phyloP scores from a whole-genome alignment of 1,140 invertebrate genomes.

The Heliconius hewitsoni region DNA sequence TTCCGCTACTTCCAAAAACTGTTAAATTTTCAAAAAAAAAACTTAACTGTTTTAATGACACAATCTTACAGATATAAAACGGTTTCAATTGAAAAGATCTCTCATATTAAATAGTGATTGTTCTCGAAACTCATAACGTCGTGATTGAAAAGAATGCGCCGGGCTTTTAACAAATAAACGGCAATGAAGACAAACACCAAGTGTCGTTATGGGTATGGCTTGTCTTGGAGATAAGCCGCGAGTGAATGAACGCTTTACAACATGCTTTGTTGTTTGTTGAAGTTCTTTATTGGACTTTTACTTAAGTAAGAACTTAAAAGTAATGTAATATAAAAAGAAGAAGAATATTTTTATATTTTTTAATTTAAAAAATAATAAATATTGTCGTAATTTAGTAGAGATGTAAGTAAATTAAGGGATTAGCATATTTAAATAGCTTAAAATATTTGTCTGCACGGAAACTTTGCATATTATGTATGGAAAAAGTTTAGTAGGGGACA shows the following conservation, averaged over 20 bases:
- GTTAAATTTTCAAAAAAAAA: no score
- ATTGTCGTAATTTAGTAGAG: no score
- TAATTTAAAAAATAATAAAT: no score
- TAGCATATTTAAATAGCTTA: no score
- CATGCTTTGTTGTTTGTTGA: conserved; percentile 26
- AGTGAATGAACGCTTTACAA: conserved; percentile 32
- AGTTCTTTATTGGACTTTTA: background rate
- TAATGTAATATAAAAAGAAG: background rate
- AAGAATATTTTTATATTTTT: no score
- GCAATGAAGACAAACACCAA: conserved; percentile 31
- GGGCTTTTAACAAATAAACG: conserved; percentile 27
- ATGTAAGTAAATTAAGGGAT: no score
- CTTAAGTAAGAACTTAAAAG: background rate
- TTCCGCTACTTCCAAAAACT: no score
- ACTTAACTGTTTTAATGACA: no score
- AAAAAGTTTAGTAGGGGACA: no score
- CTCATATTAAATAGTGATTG: background rate
- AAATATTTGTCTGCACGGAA: no score
- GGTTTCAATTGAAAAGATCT: background rate
- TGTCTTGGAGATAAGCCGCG: conserved; percentile 27
- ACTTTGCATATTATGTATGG: no score
- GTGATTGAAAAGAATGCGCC: conserved; percentile 22
- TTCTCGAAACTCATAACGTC: background rate
- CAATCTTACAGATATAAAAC: background rate
- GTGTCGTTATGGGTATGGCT: conserved; percentile 25